Evolutionary conservation across 2,888 invertebrate species (phyloP).

Genomic region (Phalera bucephala): DNA sequence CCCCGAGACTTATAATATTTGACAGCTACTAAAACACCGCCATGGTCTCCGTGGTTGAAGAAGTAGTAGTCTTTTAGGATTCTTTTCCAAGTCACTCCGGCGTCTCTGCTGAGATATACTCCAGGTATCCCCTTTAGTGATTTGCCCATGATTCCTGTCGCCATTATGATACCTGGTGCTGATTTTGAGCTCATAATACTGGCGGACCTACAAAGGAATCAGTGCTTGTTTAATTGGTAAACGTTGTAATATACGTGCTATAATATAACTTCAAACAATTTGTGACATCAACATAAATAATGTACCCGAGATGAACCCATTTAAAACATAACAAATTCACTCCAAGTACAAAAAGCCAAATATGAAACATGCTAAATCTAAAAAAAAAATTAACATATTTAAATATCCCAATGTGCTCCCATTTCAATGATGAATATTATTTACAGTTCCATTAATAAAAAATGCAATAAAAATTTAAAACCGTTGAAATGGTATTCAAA

Average conservation of each 20-base stretch:
- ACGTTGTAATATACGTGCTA: too few species aligned
- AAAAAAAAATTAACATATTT: too few species aligned
- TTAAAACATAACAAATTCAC: too few species aligned
- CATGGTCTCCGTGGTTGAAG: constrained; percentile 96
- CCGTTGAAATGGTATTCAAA: constrained; percentile 3
- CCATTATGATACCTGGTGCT: constrained; percentile 94
- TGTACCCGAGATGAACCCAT: too few species aligned
- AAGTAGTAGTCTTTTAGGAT: constrained; percentile 91
- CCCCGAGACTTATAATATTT: constrained; percentile 90
- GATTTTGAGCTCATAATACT: constrained; percentile 93
- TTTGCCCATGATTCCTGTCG: constrained; percentile 90
- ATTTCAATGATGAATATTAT: too few species aligned
- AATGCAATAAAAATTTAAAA: not conserved
- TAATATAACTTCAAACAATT: too few species aligned
- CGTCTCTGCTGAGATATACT: constrained; percentile 67
- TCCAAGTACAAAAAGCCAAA: too few species aligned
- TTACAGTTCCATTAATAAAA: too few species aligned
- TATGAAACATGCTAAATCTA: too few species aligned
- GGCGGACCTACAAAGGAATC: constrained; percentile 81
- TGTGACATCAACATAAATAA: too few species aligned
- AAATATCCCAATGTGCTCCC: too few species aligned
- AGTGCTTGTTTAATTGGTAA: too few species aligned
- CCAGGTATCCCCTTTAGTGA: constrained; percentile 91
- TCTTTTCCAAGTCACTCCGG: constrained; percentile 85
- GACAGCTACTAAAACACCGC: constrained; percentile 93